Evolutionary conservation across 1,140 invertebrate species (phyloP).

Genomic region (Drosophila simulans): DNA sequence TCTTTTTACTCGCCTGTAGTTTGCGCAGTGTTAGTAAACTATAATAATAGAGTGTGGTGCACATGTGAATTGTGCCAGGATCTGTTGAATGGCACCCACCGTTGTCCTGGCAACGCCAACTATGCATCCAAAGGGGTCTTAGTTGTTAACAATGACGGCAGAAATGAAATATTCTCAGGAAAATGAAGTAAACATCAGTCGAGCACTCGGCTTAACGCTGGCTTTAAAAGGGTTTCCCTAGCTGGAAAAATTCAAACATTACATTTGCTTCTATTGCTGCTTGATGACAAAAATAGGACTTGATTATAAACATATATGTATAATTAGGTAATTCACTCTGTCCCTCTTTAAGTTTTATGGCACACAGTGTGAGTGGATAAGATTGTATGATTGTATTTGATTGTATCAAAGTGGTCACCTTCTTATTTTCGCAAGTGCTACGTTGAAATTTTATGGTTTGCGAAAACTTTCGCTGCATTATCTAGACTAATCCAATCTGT

Average conservation of each 20-base stretch:
- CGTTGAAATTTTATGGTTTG: neutral
- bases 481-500: neutral
- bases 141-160: neutral
- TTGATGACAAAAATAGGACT: too few relatives aligned
- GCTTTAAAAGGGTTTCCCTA: too few relatives aligned
- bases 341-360: neutral
- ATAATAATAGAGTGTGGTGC: neutral
- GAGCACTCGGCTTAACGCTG: too few relatives aligned
- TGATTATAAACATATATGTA: neutral
- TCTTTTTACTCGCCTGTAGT: too few relatives aligned
- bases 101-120: conserved; percentile 5
- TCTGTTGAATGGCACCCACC: conserved; percentile 8
- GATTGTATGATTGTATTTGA: neutral
- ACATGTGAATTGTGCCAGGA: neutral
- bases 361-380: too few relatives aligned
- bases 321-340: neutral
- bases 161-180: too few relatives aligned
- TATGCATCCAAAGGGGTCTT: neutral
- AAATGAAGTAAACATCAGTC: neutral
- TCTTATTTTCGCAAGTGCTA: neutral
- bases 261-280: too few relatives aligned
- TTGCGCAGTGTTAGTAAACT: too few relatives aligned
- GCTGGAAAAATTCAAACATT: neutral
- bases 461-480: neutral
- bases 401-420: too few relatives aligned